phyloP scores from a whole-genome alignment of 2,113 vertebrate species.

The Dendrocopos noguchii region DNA sequence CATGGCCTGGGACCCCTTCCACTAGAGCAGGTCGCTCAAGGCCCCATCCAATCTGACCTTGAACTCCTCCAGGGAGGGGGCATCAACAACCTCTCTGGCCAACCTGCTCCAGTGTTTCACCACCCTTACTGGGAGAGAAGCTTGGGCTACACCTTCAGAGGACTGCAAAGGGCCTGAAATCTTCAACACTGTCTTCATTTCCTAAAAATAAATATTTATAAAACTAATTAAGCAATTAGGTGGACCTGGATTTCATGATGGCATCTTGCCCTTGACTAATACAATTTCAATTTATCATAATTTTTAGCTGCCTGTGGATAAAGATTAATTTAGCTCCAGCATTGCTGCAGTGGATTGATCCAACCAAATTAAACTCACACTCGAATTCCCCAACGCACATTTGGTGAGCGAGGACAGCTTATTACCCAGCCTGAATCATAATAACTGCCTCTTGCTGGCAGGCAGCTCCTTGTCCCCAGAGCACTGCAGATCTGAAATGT shows the following conservation, averaged over 20 bases:
- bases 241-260: background rate
- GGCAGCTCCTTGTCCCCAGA: background rate
- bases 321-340: slow-evolving; percentile 12
- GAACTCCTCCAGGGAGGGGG: too few species aligned
- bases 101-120: too few species aligned
- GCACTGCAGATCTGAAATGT: background rate
- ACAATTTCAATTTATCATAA: slow-evolving; percentile 9
- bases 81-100: too few species aligned
- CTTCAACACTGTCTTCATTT: background rate
- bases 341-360: background rate
- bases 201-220: slow-evolving; percentile 22
- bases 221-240: background rate
- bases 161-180: background rate
- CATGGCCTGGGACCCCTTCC: too few species aligned
- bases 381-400: background rate
- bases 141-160: background rate
- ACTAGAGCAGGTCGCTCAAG: too few species aligned
- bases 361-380: background rate
- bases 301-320: background rate
- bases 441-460: background rate
- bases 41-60: too few species aligned
- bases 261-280: background rate
- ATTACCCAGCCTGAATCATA: background rate
- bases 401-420: background rate
- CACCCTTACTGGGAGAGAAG: background rate